These are phyloP conservation scores for Lobophora halterata DNA, from an alignment of 2,888 invertebrate species.

Conservation along the genomic window DNA sequence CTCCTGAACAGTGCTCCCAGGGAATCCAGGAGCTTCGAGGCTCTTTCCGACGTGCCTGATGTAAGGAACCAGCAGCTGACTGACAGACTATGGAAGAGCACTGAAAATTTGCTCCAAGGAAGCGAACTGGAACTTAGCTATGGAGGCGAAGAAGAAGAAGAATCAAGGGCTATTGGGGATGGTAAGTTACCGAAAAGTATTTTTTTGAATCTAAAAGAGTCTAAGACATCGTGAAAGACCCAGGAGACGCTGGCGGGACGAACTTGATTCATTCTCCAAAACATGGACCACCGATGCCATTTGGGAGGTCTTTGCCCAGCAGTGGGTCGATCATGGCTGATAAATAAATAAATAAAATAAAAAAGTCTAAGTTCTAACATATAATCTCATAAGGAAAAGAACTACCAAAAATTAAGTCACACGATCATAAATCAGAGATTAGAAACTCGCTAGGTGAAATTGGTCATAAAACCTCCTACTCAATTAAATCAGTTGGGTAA, in stretches of 20 bases:
- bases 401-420: slow-evolving; percentile 5
- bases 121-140: slow-evolving; percentile 65
- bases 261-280: no score
- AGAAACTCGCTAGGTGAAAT: slow-evolving; percentile 21
- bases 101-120: slow-evolving; percentile 55
- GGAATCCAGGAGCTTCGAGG: slow-evolving; percentile 58
- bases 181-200: slow-evolving; percentile 39
- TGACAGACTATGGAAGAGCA: slow-evolving; percentile 60
- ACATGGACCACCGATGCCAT: no score
- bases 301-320: no score
- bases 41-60: slow-evolving; percentile 54
- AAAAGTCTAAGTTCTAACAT: no score
- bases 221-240: no score
- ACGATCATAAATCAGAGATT: slow-evolving; percentile 23
- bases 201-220: no score
- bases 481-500: slow-evolving; percentile 21
- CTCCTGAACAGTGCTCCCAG: slow-evolving; percentile 60
- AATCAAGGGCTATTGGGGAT: slow-evolving; percentile 58
- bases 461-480: slow-evolving; percentile 23
- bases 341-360: no score
- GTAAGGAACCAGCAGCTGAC: slow-evolving; percentile 55
- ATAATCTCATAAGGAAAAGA: no score
- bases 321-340: no score
- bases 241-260: no score
- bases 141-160: slow-evolving; percentile 52